These are phyloP conservation scores for Calypte anna DNA, from an alignment of 2,113 vertebrate species.

Conservation along the genomic window DNA sequence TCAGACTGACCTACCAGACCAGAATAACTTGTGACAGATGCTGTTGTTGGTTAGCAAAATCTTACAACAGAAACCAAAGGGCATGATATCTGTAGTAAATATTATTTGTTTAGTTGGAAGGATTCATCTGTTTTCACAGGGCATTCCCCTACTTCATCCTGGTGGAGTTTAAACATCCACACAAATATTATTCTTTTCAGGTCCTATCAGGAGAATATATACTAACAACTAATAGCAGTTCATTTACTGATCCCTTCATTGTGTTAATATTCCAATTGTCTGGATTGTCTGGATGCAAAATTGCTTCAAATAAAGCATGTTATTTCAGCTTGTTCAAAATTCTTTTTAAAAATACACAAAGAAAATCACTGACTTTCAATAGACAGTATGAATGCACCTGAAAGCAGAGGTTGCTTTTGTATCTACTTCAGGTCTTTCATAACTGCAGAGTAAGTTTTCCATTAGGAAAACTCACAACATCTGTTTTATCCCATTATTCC, in stretches of 20 bases:
- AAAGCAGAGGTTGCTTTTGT: background rate
- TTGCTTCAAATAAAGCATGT: background rate
- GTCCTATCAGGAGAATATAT: background rate
- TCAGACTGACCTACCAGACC: background rate
- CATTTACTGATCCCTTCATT: background rate
- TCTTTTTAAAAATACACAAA: background rate
- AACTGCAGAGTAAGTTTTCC: background rate
- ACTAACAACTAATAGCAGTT: background rate
- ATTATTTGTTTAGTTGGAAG: background rate
- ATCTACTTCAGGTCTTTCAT: background rate
- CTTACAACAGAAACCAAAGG: background rate
- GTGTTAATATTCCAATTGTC: background rate
- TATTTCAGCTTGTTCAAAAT: background rate
- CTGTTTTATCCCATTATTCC: background rate
- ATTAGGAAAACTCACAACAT: conserved; percentile 10
- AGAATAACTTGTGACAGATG: background rate
- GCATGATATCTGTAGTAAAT: background rate
- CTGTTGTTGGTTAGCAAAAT: background rate
- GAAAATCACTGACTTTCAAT: background rate
- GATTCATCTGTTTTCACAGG: background rate
- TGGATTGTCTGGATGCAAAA: background rate
- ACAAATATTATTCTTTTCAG: background rate
- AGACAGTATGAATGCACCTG: background rate
- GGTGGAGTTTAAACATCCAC: background rate
- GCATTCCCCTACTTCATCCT: background rate